These are phyloP conservation scores for Panonychus citri DNA, from an alignment of 1,140 invertebrate genomes.

Conservation along the genomic window DNA sequence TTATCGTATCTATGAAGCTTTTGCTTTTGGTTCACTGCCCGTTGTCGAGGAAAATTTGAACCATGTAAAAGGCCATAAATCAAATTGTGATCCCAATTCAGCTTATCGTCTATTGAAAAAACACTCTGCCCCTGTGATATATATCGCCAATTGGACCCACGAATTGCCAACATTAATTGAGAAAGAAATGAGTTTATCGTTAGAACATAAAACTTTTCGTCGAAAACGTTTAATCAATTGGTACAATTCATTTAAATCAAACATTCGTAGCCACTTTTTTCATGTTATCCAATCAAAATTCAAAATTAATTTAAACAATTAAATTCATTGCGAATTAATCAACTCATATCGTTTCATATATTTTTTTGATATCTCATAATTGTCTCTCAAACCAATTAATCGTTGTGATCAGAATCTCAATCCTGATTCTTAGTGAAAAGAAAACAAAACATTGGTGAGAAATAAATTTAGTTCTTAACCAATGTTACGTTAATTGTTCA, in stretches of 20 bases:
- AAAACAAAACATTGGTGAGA: too few relatives aligned
- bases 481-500: too few relatives aligned
- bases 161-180: slow-evolving; percentile 23
- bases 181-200: slow-evolving; percentile 21
- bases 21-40: slow-evolving; percentile 31
- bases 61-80: slow-evolving; percentile 1
- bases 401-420: too few relatives aligned
- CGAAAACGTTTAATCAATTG: slow-evolving; percentile 25
- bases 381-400: too few relatives aligned
- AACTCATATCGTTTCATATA: too few relatives aligned
- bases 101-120: slow-evolving; percentile 29
- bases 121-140: slow-evolving; percentile 30
- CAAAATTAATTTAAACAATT: slow-evolving; percentile 12
- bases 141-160: slow-evolving; percentile 27
- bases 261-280: slow-evolving; percentile 21
- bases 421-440: too few relatives aligned
- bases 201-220: slow-evolving; percentile 21
- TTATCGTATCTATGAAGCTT: slow-evolving; percentile 35
- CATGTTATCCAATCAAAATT: slow-evolving; percentile 20
- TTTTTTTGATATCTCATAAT: too few relatives aligned
- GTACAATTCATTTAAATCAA: slow-evolving; percentile 27
- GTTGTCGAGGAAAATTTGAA: slow-evolving; percentile 27
- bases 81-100: slow-evolving; percentile 10
- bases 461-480: too few relatives aligned
- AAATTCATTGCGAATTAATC: not conserved